Evolutionary conservation across 2,888 invertebrate species (phyloP), one percentile per base, ranked within the genome.

Genomic region (Drymonia ruficornis): DNA sequence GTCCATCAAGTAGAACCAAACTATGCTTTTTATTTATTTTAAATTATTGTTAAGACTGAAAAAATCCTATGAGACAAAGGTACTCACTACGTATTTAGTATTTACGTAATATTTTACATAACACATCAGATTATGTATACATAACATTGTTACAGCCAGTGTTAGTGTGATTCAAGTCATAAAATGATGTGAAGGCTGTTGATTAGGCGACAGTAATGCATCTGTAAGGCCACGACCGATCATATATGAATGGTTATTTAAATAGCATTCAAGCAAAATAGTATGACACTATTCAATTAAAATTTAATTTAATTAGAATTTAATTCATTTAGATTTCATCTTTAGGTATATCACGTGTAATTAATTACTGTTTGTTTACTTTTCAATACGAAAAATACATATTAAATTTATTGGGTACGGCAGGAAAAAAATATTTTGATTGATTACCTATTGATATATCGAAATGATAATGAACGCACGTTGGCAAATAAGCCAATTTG

Each of bases 401-500:
- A 36, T 36, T 11, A 31, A 11, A 31, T 9, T 13, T 4, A 9
- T 5, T 36, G n/a, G 9, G 36, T 36, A 36, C n/a, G 13, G n/a
- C 11, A 40, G 1, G 7, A 16, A 19, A 19, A 43, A 6, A 43
- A 19, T 19, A 43, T 43, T 43, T 43, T 19, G 43, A 54, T 50
- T 18, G n/a, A 48, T 34, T 38, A 18, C 15, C 23, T 11, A 19
- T 38, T 15, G 13, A 49, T 45, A 31, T 28, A 52, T 40, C 11
- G 15, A 16, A 51, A 50, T 43, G 48, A 46, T 42, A 38, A 51
- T 28, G 40, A 53, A 49, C 49, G 44, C 48, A 55, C 38, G 58
- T 65, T 63, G 48, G 62, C 55, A 57, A 61, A 62, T 55, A 48
- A 49, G 56, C 58, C 52, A 65, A 61, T 62, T 66, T 62, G 59